Evolutionary conservation across 2,113 vertebrate species (phyloP), one percentile per base, ranked within the genome.

Genomic region (Panthera tigris): DNA sequence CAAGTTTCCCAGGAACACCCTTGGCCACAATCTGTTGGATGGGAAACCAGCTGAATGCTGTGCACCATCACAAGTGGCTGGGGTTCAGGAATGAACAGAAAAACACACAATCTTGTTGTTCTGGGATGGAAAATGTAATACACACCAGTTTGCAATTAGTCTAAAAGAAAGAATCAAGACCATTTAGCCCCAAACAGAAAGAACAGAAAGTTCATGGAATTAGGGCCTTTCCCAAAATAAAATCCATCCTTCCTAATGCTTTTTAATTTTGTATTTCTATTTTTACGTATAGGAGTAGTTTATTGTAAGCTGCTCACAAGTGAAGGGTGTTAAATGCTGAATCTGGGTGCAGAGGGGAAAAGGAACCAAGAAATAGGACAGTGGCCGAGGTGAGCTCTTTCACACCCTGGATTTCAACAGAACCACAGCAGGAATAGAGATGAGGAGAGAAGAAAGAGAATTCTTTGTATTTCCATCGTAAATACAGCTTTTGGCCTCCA

Each of bases 1-100:
- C 69, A 7, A 88, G 76, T 92, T 98, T 97, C 97, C 97, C 97
- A 95, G 98, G 94, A 98, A 98, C 97, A 97, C 97, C 95, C 96
- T 89, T 94, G 97, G 98, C 97, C 84, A 41, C 89, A 74, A 69
- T 82, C 80, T 33, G 76, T 7, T 48, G 95, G 92, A 36, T 12
- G 5, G 57, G 76, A 80, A 31, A 90, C 78, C 74, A 92, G 83
- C 85, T 63, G 74, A 61, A 80, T 8, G 12, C 57, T 21, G 61
- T 14, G 63, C 66, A 27, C 94, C 48, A 55, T 61, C 45, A 9
- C 79, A 39, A 86, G 45, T 65, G 84, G 96, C 95, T 55, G 5
- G 86, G 27, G 74, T 71, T 97, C 96, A 94, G 76, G 97, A 95
- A 97, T 29, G 78, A 91, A 79, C 65, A 89, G 68, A 93, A 50